Base-by-base conservation (phyloP, 2,888 invertebrate genomes). In the Brenthis ino region DNA sequence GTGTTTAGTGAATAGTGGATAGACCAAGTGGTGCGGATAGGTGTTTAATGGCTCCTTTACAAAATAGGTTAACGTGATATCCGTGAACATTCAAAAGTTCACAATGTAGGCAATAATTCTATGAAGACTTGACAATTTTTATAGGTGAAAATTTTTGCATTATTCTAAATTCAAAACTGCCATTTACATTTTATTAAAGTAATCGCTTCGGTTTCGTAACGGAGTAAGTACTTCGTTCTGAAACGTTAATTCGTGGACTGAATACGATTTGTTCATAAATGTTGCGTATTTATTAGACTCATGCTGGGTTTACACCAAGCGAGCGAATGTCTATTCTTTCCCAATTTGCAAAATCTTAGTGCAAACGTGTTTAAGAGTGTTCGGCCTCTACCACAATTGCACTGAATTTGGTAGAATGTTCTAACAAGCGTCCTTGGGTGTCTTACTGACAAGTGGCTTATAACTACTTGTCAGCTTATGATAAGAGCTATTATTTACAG, bases 41-140 rank as follows among this genome's bases (percentile, higher is more conserved):
- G 78, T 81, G 64, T 60, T 20, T 28, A 54, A 64, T 57, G 54
- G 69, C 69, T 72, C 57, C 53, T 67, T 65, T 57, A 51, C 50
- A 66, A 71, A 63, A 67, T 51, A 64, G 70, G 72, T 53, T 75
- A 79, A 78, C 77, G 83, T 84, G 82, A 83, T 85, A 84, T 79
- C 76, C 77, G 81, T 82, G 85, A 79, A 78, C 75, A 33, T 64
- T 50, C 50, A 48, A 28, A 28, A 43, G 77, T 78, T 76, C 77
- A 76, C 77, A 71, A 72, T 73, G 74, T 91, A 89, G 91, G 89
- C 88, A 90, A 89, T 89, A 91, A 92, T 87, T 89, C 80, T 85
- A 84, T 81, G 77, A 91, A 92, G 91, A 92, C 92, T 91, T 91
- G 80, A 87, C 81, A 85, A 83, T 86, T 87, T 85, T 87, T 89